A percentile compares a stretch with the other conserved stretches of the same genome.
Evolutionary conservation across 2,113 vertebrate species (phyloP).

Genomic region (Alethe castanea): DNA sequence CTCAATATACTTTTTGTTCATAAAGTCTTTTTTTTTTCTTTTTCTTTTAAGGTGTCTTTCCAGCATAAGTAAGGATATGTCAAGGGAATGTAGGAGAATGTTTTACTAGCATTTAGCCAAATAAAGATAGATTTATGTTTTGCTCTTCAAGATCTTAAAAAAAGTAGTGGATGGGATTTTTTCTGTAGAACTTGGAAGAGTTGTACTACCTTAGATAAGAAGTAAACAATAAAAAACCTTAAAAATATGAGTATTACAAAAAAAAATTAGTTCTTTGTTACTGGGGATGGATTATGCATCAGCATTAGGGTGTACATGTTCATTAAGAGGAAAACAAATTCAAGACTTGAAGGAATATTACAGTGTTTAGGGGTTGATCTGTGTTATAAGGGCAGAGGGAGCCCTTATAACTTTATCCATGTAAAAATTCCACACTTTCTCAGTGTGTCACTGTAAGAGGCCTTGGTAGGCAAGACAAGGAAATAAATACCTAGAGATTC

Average conservation of each 20-base stretch:
- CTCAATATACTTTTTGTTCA: not conserved
- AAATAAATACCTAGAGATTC: not conserved
- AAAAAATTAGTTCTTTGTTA: not conserved
- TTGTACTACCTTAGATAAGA: not conserved
- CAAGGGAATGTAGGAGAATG: not conserved
- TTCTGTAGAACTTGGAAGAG: not conserved
- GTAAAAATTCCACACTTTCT: not conserved
- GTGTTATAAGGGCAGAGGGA: not conserved
- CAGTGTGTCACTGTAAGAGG: not conserved
- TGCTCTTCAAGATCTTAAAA: not conserved
- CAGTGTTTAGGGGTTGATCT: not conserved
- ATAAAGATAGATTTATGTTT: not conserved
- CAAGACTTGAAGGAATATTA: not conserved
- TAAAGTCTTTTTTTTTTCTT: not conserved
- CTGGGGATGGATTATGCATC: not conserved
- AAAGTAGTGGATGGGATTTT: not conserved
- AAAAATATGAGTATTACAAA: not conserved
- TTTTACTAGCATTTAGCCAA: not conserved
- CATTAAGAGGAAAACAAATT: not conserved
- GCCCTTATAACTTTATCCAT: not conserved
- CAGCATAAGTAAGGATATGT: not conserved
- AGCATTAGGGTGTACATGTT: rapidly evolving
- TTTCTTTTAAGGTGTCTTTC: not conserved
- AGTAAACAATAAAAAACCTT: not conserved
- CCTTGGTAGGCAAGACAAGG: not conserved